Percentiles rank a stretch among this genome's conserved stretches.
These are phyloP conservation scores for Echiichthys vipera DNA, from an alignment of 2,797 vertebrate genomes.

Conservation along the genomic window DNA sequence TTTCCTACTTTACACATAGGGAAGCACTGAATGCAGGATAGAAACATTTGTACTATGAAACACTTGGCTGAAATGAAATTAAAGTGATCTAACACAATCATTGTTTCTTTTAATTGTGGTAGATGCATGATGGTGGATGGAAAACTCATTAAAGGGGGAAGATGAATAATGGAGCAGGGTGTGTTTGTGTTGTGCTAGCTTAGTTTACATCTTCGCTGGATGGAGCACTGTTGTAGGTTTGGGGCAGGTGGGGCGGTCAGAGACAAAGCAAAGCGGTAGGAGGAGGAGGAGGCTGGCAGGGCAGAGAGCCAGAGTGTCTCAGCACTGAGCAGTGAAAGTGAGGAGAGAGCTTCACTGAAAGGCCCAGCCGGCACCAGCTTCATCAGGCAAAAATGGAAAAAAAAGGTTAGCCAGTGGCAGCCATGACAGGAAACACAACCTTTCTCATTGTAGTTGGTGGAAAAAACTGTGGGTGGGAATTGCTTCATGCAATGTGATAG, in stretches of 20 bases:
- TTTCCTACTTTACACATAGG: slow-evolving; percentile 11
- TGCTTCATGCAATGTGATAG: slow-evolving; percentile 47
- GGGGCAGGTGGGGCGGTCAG: slow-evolving; percentile 31
- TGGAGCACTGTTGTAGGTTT: slow-evolving; percentile 36
- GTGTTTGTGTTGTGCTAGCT: slow-evolving; percentile 78
- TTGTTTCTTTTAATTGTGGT: slow-evolving; percentile 63
- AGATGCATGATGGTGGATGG: slow-evolving; percentile 78
- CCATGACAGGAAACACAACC: slow-evolving; percentile 66
- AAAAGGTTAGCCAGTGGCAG: slow-evolving; percentile 65
- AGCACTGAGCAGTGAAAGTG: slow-evolving; percentile 78
- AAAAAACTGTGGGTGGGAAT: slow-evolving; percentile 42
- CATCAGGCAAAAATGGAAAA: slow-evolving; percentile 87
- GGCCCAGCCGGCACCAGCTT: slow-evolving; percentile 56
- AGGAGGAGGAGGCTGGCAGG: slow-evolving; percentile 55
- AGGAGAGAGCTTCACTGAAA: slow-evolving; percentile 73
- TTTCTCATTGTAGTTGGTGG: slow-evolving; percentile 53
- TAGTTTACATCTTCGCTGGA: slow-evolving; percentile 83
- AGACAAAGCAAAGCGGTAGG: slow-evolving; percentile 46
- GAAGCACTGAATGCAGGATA: slow-evolving; percentile 10
- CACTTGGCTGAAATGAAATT: slow-evolving; percentile 37
- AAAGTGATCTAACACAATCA: slow-evolving; percentile 62
- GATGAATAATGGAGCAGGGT: slow-evolving; percentile 85
- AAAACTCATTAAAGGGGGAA: slow-evolving; percentile 86
- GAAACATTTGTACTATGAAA: background rate
- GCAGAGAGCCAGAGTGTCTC: slow-evolving; percentile 65